These are phyloP conservation scores for Sceloporus tristichus DNA, from an alignment of 2,113 vertebrate genomes.

Conservation along the genomic window DNA sequence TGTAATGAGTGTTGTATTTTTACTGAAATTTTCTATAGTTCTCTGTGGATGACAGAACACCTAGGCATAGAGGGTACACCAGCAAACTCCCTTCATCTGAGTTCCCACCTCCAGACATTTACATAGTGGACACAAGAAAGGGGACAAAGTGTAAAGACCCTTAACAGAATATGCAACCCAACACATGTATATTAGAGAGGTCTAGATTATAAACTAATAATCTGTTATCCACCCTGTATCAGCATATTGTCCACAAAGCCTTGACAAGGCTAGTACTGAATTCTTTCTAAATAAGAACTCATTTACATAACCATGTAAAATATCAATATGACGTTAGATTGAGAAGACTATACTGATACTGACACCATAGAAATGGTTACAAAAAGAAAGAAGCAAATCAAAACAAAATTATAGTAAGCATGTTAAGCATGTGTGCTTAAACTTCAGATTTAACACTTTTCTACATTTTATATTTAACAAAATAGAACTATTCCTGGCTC, in stretches of 20 bases:
- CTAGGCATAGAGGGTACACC: neutral
- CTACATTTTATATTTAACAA: neutral
- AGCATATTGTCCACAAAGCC: neutral
- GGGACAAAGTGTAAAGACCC: neutral
- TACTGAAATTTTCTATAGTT: neutral
- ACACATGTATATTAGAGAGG: neutral
- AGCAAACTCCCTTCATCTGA: neutral
- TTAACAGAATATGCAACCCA: neutral
- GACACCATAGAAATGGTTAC: neutral
- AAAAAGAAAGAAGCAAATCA: neutral
- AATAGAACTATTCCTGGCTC: neutral
- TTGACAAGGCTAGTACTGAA: neutral
- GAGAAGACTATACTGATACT: neutral
- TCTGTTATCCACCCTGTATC: no score
- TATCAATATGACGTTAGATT: neutral
- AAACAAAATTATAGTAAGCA: neutral
- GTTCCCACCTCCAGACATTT: neutral
- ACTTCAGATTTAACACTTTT: neutral
- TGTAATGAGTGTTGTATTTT: neutral
- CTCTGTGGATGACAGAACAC: neutral
- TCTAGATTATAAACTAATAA: no score
- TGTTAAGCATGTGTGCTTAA: neutral
- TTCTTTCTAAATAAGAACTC: neutral
- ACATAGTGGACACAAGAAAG: neutral
- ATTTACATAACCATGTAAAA: neutral